Evolutionary conservation across 2,113 vertebrate genomes (phyloP).

Genomic region (Elachura formosa): DNA sequence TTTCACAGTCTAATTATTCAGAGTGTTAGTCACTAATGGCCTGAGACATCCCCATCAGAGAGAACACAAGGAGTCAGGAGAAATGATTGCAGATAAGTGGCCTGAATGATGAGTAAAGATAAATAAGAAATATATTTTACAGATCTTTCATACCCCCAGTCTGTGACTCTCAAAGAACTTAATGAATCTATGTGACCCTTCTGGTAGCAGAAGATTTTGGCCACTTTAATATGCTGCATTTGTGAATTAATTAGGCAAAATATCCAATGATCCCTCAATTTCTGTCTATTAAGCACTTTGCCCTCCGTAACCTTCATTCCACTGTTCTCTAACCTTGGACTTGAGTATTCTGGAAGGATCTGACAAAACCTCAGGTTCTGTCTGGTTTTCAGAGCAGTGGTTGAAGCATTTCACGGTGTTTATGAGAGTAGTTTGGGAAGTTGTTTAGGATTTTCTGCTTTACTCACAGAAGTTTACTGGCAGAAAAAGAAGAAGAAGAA

Average conservation of each 20-base stretch:
- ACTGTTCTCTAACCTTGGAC: neutral
- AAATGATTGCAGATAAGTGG: constrained; percentile 16
- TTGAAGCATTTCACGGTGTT: neutral
- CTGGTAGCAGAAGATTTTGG: neutral
- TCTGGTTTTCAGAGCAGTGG: neutral
- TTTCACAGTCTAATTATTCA: constrained; percentile 48
- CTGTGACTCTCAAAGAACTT: neutral
- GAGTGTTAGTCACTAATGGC: constrained; percentile 35
- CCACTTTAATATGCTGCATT: neutral
- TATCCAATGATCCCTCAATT: neutral
- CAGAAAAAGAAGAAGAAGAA: too few species aligned
- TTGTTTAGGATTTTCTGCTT: neutral
- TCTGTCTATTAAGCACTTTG: neutral
- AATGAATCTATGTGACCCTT: neutral
- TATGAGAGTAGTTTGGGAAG: neutral
- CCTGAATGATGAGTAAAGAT: neutral
- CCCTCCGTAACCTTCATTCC: neutral
- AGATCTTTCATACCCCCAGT: neutral
- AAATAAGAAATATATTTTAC: constrained; percentile 14
- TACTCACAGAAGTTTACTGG: neutral
- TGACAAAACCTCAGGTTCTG: neutral
- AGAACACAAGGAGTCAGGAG: neutral
- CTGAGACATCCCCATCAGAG: constrained; percentile 37
- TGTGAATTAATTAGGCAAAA: neutral
- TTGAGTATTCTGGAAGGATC: neutral